Percentiles rank a stretch among this genome's conserved stretches.
Evolutionary conservation across 2,888 invertebrate species (phyloP).

Genomic region (Andrena fulva): DNA sequence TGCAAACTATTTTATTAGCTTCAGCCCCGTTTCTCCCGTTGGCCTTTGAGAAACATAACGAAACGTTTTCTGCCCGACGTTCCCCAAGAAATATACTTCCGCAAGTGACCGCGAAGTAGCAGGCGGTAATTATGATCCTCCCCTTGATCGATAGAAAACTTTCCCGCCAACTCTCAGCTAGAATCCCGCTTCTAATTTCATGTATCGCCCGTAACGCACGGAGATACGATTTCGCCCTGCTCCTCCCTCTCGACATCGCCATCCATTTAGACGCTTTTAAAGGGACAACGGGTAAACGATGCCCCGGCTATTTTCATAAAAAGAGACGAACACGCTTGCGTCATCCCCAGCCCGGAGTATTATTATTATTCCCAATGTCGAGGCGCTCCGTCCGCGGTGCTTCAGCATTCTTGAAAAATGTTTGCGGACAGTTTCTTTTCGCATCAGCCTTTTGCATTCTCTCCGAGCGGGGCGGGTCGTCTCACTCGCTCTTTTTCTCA

Average conservation of each 20-base stretch:
- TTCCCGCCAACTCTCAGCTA: not conserved
- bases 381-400: not conserved
- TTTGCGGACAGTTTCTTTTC: constrained; percentile 44
- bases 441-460: constrained; percentile 34
- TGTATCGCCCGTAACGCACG: not conserved
- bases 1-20: not conserved
- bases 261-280: constrained; percentile 16
- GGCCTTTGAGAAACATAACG: too few relatives aligned
- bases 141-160: not conserved
- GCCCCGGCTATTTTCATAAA: constrained; percentile 22
- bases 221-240: not conserved
- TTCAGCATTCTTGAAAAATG: constrained; percentile 36
- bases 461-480: not conserved
- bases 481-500: constrained; percentile 2
- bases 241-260: not conserved
- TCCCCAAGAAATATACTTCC: not conserved
- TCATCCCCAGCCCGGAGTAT: constrained; percentile 10
- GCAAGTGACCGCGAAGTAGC: not conserved
- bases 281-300: constrained; percentile 21
- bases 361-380: constrained; percentile 42
- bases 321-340: constrained; percentile 4
- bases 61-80: not conserved
- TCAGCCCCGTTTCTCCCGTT: not conserved
- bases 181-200: constrained; percentile 30
- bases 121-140: constrained; percentile 22